Conservation (phyloP, 2,888 invertebrate genomes). For the Scrobipalpa costella region DNA sequence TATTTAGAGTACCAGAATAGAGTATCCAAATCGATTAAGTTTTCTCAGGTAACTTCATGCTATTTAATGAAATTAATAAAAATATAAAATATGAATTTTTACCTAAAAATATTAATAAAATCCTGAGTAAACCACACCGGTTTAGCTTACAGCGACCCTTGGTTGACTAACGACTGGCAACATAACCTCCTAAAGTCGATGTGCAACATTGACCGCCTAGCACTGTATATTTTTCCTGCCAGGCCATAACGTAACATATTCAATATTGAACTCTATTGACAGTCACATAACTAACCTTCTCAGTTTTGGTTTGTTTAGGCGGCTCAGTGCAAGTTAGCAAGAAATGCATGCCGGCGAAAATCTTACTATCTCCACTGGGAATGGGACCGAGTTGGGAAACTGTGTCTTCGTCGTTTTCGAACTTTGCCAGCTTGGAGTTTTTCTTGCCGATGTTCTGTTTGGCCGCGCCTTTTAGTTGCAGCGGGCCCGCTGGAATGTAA, state of each 20-base stretch:
- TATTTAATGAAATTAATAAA: no score
- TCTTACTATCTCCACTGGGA: slow-evolving; percentile 65
- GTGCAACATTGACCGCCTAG: background rate
- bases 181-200: background rate
- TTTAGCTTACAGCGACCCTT: no score
- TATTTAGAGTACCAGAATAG: no score
- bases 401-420: slow-evolving; percentile 72
- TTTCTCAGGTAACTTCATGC: no score
- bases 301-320: slow-evolving; percentile 46
- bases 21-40: no score
- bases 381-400: slow-evolving; percentile 79
- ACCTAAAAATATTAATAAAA: no score
- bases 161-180: no score
- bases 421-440: slow-evolving; percentile 72
- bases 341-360: slow-evolving; percentile 80
- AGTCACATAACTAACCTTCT: slow-evolving; percentile 33
- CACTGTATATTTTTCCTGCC: background rate
- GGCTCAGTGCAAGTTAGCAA: slow-evolving; percentile 80
- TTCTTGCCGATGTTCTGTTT: slow-evolving; percentile 77
- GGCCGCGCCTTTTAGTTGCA: slow-evolving; percentile 77
- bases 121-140: no score
- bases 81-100: no score
- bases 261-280: slow-evolving; percentile 12
- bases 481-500: slow-evolving; percentile 61
- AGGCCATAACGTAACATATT: slow-evolving; percentile 5